Conservation (phyloP, 1,140 invertebrate species). For the Pogonus chalceus region DNA sequence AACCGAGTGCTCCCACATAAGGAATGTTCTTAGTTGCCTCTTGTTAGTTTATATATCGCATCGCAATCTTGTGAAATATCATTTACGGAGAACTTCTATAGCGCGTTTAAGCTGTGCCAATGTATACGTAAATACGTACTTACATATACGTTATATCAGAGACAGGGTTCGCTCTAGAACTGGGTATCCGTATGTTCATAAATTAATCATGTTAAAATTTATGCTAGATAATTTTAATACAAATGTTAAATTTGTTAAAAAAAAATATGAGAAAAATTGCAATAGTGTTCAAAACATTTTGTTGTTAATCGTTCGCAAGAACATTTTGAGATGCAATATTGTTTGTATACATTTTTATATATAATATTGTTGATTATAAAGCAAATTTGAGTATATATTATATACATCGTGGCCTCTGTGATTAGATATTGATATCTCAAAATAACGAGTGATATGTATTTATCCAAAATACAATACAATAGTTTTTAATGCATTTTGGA, state of each 20-base stretch:
- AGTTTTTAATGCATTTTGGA: no score
- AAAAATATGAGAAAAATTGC: no score
- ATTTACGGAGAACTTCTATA: neutral
- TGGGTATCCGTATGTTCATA: neutral
- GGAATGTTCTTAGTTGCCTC: neutral
- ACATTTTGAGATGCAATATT: conserved; percentile 5
- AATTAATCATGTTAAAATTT: neutral
- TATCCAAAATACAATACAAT: no score
- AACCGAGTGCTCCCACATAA: conserved; percentile 44
- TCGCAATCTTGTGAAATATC: neutral
- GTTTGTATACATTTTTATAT: conserved; percentile 7
- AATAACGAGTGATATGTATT: neutral
- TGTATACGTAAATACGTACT: conserved; percentile 1
- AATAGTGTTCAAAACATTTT: conserved; percentile 1
- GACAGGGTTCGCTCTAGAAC: conserved; percentile 2
- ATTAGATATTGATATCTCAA: conserved; percentile 2
- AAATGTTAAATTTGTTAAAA: conserved; percentile 4
- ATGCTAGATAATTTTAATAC: neutral
- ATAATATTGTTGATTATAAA: conserved; percentile 3
- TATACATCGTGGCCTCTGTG: conserved; percentile 3
- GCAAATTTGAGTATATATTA: conserved; percentile 1
- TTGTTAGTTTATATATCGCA: neutral
- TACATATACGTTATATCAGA: neutral
- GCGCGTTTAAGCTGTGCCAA: conserved; percentile 4
- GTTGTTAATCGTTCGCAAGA: conserved; percentile 2